Conservation (phyloP, 2,888 invertebrate species). For the Papilio elwesi region DNA sequence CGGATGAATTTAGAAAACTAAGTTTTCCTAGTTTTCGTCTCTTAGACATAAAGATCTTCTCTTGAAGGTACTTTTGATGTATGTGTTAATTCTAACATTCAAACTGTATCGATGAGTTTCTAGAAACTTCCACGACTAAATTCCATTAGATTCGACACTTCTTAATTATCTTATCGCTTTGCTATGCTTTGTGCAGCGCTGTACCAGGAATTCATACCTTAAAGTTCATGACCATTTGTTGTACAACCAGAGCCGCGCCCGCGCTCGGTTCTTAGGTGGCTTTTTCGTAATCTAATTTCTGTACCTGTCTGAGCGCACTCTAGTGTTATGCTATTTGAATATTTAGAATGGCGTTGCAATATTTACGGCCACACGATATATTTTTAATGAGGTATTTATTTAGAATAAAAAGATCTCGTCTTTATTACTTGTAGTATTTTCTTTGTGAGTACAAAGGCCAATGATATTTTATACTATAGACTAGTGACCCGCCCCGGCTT, state of each 20-base stretch:
- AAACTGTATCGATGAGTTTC: too few relatives aligned
- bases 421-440: too few relatives aligned
- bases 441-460: too few relatives aligned
- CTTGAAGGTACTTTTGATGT: too few relatives aligned
- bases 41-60: too few relatives aligned
- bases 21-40: too few relatives aligned
- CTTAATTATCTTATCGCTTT: not conserved
- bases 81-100: too few relatives aligned
- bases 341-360: conserved; percentile 1
- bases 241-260: conserved; percentile 22
- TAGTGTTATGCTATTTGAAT: conserved; percentile 17
- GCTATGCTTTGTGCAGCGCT: not conserved
- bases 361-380: not conserved
- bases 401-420: not conserved
- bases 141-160: too few relatives aligned
- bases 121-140: too few relatives aligned
- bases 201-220: conserved; percentile 24
- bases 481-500: too few relatives aligned
- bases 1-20: too few relatives aligned
- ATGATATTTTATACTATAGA: too few relatives aligned
- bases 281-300: conserved; percentile 36
- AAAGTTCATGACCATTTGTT: conserved; percentile 37
- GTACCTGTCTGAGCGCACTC: conserved; percentile 20
- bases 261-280: conserved; percentile 25
- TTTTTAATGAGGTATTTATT: not conserved